A percentile compares a stretch with the other conserved stretches of the same genome.
These are phyloP conservation scores for Chloromyia formosa DNA, from an alignment of 2,888 invertebrate genomes.

Conservation along the genomic window DNA sequence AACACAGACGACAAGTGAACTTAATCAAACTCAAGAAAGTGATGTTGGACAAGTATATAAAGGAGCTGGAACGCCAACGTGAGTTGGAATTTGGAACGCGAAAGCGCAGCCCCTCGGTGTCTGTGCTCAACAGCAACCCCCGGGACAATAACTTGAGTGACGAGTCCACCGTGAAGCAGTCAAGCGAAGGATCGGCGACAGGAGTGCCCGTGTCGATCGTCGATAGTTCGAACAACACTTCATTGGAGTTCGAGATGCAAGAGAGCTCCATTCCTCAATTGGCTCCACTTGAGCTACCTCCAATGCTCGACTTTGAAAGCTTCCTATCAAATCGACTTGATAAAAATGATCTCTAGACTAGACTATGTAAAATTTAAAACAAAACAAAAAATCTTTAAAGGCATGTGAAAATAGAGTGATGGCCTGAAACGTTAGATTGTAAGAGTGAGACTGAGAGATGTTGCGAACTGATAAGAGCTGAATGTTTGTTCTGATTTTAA, in stretches of 20 bases:
- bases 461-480: too few relatives aligned
- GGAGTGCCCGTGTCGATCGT: too few relatives aligned
- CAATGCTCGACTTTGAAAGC: conserved; percentile 58
- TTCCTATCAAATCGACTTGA: conserved; percentile 23
- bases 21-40: conserved; percentile 60
- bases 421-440: neutral
- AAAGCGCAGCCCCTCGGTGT: conserved; percentile 55
- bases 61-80: conserved; percentile 55
- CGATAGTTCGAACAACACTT: neutral
- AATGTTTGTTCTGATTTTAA: too few relatives aligned
- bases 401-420: neutral
- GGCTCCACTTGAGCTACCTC: conserved; percentile 60
- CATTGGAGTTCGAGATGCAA: conserved; percentile 24
- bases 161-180: neutral
- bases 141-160: neutral
- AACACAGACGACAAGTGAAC: conserved; percentile 58
- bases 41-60: conserved; percentile 53
- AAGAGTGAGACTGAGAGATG: too few relatives aligned
- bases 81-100: conserved; percentile 50
- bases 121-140: conserved; percentile 12
- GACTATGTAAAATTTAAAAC: neutral
- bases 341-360: conserved; percentile 34
- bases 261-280: conserved; percentile 57
- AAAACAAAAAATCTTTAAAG: neutral
- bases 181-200: neutral